phyloP scores from a whole-genome alignment of 2,888 invertebrate species.

The Netelia virgata region DNA sequence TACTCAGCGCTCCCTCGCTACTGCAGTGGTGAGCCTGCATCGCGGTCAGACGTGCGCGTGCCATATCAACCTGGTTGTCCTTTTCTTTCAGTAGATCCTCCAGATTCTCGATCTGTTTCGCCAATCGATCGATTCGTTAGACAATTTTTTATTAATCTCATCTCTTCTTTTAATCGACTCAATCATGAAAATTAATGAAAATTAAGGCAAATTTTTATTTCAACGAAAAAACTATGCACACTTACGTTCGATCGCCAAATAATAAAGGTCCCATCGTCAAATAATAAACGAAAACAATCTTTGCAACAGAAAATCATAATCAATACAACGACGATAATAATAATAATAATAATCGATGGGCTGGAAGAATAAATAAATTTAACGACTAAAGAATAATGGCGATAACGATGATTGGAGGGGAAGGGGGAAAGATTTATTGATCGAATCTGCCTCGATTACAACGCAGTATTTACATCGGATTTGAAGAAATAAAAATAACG shows the following conservation, averaged over 20 bases:
- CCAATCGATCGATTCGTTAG: no score
- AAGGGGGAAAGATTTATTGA: constrained; percentile 16
- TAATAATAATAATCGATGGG: not conserved
- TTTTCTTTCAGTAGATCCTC: constrained; percentile 99
- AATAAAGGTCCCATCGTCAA: constrained; percentile 47
- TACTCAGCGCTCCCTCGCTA: constrained; percentile 96
- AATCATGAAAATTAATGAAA: constrained; percentile 39
- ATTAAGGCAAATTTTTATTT: constrained; percentile 41
- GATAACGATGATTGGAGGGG: not conserved
- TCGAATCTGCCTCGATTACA: constrained; percentile 9
- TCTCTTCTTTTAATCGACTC: constrained; percentile 4
- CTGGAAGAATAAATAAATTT: not conserved
- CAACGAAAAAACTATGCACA: constrained; percentile 19
- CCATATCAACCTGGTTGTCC: constrained; percentile 99
- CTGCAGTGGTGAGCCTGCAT: constrained; percentile 98
- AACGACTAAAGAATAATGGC: constrained; percentile 9
- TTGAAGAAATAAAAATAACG: constrained; percentile 16
- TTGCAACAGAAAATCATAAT: constrained; percentile 6
- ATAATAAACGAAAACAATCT: constrained; percentile 34
- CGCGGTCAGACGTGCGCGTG: constrained; percentile 94
- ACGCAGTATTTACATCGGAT: constrained; percentile 18
- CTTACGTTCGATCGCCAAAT: constrained; percentile 15
- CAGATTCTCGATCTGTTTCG: constrained; percentile 95
- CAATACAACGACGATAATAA: not conserved
- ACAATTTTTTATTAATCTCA: not conserved